Evolutionary conservation across 1,140 invertebrate species (phyloP), one percentile per base, ranked within the genome.

Genomic region (Dreissena polymorpha): DNA sequence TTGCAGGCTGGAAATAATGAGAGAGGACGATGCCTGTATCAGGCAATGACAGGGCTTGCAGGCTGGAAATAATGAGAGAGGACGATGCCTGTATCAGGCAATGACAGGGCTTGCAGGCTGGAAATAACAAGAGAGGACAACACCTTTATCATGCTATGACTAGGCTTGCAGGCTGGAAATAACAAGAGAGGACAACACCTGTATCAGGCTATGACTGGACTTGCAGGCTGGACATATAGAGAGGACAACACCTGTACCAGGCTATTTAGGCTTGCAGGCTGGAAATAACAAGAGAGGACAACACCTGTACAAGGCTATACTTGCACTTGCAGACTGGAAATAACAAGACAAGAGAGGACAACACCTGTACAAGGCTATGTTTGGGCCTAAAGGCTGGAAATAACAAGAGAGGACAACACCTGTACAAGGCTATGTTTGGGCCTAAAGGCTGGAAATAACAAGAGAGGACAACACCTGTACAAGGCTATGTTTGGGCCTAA

Each of bases 391-490:
- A 83, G 51, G 84, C 90, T 89, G 83, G 64, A 69, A 82, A 82
- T 63, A 67, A 82, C 63, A 76, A 57, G 25, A 0, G 72, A 13
- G 16, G 65, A 82, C 5, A 68, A 53, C 8, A 87, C 55, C 10
- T 82, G 63, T n/a, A 81, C 68, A 14, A 88, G 57, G 55, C 86
- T 57, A 12, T 72, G 82, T n/a, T 77, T 69, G 51, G 72, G 27
- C 72, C 89, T 91, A 55, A 69, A 83, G 51, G 84, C 90, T 89
- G 83, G 64, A 69, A 82, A 82, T 63, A 67, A 82, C 63, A 76
- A 57, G 25, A 0, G 72, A 13, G 16, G 65, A 82, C 5, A 68
- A 53, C 8, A 87, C 55, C 10, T 82, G 63, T n/a, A 81, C 68
- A 14, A 88, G 57, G 55, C 86, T 57, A 12, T 72, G 82, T n/a